These are phyloP conservation scores for Suricata suricatta DNA, from an alignment of 2,113 vertebrate species.

Conservation along the genomic window DNA sequence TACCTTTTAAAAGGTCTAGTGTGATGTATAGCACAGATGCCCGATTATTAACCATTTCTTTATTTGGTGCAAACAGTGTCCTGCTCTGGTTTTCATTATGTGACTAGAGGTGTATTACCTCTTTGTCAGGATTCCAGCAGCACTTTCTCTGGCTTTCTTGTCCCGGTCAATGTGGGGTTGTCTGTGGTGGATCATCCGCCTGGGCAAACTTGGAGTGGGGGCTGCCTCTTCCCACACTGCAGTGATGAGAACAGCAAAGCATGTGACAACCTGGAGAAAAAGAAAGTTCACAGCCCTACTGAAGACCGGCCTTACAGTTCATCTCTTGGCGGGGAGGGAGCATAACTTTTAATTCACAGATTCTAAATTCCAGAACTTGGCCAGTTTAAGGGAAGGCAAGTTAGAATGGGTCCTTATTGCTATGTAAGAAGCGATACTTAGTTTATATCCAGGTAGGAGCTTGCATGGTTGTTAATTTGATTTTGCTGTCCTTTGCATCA, in stretches of 20 bases:
- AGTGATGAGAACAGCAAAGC: background rate
- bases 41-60: background rate
- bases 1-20: background rate
- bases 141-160: background rate
- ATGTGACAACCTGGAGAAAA: background rate
- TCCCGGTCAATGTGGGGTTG: background rate
- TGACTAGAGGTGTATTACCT: background rate
- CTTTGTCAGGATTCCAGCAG: background rate
- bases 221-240: background rate
- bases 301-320: background rate
- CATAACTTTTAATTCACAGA: background rate
- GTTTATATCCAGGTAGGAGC: background rate
- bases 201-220: background rate
- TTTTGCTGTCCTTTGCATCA: background rate
- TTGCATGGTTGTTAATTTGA: background rate
- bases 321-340: background rate
- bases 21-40: background rate
- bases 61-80: background rate
- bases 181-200: too few relatives aligned
- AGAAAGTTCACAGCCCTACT: background rate
- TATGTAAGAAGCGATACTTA: background rate
- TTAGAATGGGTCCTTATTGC: background rate
- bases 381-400: background rate
- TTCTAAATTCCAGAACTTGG: background rate
- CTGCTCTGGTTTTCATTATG: background rate